phyloP scores from a whole-genome alignment of 2,113 vertebrate genomes.

The Fulica atra region DNA sequence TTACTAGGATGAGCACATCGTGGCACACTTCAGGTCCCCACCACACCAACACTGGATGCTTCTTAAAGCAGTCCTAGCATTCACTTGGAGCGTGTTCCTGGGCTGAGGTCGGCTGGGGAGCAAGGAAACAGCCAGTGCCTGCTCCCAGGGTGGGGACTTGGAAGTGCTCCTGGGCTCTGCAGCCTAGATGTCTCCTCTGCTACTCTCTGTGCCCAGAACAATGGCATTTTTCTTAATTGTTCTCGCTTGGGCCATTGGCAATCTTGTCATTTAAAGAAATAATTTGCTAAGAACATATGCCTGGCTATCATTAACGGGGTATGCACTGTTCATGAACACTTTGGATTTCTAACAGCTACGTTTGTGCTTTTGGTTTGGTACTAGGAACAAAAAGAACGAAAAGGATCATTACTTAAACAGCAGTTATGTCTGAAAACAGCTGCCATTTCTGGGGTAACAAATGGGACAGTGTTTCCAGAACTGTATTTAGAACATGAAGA shows the following conservation, averaged over 20 bases:
- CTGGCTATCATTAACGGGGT: background rate
- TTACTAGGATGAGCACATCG: background rate
- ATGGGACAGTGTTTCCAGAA: background rate
- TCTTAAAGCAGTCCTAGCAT: background rate
- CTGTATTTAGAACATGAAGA: background rate
- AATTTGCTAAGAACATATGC: background rate
- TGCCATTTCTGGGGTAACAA: background rate
- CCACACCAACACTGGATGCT: fast-evolving
- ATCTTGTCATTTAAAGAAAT: conserved; percentile 16
- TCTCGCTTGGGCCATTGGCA: background rate
- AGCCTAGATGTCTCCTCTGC: background rate
- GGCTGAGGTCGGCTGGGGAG: background rate
- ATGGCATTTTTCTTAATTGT: conserved; percentile 41
- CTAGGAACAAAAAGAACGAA: background rate
- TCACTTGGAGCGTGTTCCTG: background rate
- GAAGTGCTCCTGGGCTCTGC: background rate
- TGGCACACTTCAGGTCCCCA: background rate
- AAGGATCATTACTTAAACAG: background rate
- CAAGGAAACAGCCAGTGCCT: background rate
- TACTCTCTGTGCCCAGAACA: background rate
- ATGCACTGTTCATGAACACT: background rate
- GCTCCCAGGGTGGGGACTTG: background rate
- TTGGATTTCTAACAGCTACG: background rate
- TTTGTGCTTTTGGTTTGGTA: background rate
- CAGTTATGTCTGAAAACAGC: background rate